Evolutionary conservation across 2,113 vertebrate genomes (phyloP).

Genomic region (Mormyrus lacerda): DNA sequence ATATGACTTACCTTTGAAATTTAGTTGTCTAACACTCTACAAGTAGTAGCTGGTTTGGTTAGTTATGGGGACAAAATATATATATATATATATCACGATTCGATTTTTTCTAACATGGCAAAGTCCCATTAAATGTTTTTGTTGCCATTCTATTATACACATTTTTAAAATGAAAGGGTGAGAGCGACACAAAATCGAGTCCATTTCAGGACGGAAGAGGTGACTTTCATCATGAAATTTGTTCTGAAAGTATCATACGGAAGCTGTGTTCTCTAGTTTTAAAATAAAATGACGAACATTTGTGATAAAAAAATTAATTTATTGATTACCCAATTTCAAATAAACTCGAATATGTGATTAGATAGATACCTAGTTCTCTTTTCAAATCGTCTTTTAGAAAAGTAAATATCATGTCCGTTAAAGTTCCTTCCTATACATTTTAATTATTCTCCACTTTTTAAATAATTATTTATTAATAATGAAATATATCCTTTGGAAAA

Average conservation of each 20-base stretch:
- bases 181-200: not conserved
- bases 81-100: not conserved
- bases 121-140: not conserved
- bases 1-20: not conserved
- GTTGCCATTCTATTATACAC: not conserved
- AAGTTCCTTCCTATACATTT: not conserved
- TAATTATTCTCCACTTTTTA: not conserved
- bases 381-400: not conserved
- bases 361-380: not conserved
- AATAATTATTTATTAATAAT: not conserved
- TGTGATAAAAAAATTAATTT: not conserved
- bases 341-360: not conserved
- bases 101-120: not conserved
- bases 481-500: not conserved
- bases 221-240: not conserved
- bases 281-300: not conserved
- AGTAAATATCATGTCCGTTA: not conserved
- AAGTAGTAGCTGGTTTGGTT: not conserved
- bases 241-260: slow-evolving; percentile 9
- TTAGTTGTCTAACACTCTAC: not conserved
- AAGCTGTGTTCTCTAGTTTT: not conserved
- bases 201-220: not conserved
- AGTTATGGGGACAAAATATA: not conserved
- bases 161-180: not conserved
- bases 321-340: not conserved